These are phyloP conservation scores for Numida meleagris DNA, from an alignment of 2,113 vertebrate species.

Conservation along the genomic window DNA sequence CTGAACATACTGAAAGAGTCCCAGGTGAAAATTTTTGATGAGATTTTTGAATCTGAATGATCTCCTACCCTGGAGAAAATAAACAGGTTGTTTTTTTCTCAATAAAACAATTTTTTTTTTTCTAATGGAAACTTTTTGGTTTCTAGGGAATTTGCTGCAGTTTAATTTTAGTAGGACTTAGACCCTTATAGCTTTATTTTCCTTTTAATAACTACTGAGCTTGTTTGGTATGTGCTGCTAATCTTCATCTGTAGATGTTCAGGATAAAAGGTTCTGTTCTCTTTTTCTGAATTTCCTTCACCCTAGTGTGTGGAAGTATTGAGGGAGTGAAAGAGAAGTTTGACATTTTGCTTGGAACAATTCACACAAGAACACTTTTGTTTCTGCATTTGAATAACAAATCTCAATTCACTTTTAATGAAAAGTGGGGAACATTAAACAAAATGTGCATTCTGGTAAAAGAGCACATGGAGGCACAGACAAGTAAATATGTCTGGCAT, in stretches of 20 bases:
- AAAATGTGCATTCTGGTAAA: neutral
- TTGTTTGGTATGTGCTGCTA: neutral
- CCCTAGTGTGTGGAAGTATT: neutral
- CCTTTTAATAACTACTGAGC: neutral
- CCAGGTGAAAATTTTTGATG: neutral
- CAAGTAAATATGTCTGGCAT: too few species aligned
- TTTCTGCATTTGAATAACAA: neutral
- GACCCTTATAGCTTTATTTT: neutral
- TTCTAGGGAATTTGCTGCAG: neutral
- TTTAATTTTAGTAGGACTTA: neutral
- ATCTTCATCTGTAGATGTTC: neutral
- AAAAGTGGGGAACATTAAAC: neutral
- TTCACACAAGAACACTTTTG: neutral
- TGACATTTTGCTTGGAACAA: neutral
- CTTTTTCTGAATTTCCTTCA: neutral
- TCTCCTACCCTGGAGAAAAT: neutral
- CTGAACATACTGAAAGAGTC: neutral
- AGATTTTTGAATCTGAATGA: neutral
- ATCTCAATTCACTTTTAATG: neutral
- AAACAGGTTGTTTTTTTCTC: neutral
- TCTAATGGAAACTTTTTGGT: neutral
- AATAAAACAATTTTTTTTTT: neutral
- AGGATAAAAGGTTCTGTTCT: neutral
- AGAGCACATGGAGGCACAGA: neutral
- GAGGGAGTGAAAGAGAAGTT: neutral